Evolutionary conservation across 2,888 invertebrate species (phyloP).

Genomic region (Ferrisia virgata): DNA sequence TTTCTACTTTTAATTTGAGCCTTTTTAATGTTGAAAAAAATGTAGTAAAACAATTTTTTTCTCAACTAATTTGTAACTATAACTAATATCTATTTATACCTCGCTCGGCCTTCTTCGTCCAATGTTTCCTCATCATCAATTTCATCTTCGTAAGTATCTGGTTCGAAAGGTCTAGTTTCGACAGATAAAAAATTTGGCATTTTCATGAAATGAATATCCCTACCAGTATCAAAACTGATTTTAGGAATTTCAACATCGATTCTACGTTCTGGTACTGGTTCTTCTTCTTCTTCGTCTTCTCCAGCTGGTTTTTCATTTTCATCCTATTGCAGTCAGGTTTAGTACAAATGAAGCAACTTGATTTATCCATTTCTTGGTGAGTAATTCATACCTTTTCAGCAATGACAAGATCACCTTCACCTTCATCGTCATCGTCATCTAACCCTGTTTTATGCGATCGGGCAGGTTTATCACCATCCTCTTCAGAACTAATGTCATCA

Average conservation of each 20-base stretch:
- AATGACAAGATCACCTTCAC: constrained; percentile 44
- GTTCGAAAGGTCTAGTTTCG: constrained; percentile 94
- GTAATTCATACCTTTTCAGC: constrained; percentile 22
- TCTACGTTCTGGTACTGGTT: constrained; percentile 83
- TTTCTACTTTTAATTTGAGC: constrained; percentile 90
- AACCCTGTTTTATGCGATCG: constrained; percentile 80
- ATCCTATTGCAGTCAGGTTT: too few species aligned
- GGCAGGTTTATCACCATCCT: constrained; percentile 52
- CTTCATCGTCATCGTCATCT: constrained; percentile 49
- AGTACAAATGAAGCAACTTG: background rate
- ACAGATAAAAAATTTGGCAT: constrained; percentile 97
- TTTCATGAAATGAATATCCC: constrained; percentile 92
- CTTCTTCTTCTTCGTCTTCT: constrained; percentile 70
- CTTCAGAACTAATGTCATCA: constrained; percentile 86
- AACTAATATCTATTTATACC: constrained; percentile 54
- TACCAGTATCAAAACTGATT: constrained; percentile 87
- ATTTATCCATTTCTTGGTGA: background rate
- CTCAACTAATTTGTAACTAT: constrained; percentile 34
- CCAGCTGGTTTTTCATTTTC: constrained; percentile 52
- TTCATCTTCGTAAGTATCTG: constrained; percentile 94
- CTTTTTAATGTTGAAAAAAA: constrained; percentile 55
- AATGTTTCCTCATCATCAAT: constrained; percentile 96
- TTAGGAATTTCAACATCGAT: constrained; percentile 97
- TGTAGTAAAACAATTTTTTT: constrained; percentile 8
- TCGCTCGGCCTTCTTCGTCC: constrained; percentile 94